These are phyloP conservation scores for Didymodactylos carnosus DNA, from an alignment of 2,888 invertebrate species.

Conservation along the genomic window DNA sequence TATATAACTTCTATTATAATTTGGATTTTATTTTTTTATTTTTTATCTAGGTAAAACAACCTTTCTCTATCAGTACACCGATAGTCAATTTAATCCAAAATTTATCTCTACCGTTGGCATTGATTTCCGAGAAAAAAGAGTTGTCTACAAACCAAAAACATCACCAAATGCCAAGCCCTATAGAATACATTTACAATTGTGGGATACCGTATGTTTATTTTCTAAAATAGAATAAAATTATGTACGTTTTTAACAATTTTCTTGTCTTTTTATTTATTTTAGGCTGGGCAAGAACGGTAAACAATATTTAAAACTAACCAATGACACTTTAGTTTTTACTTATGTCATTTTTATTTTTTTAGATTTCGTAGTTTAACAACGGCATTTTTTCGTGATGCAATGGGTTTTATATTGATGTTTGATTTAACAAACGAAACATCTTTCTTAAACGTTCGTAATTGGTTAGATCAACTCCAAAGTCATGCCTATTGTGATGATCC, in stretches of 20 bases:
- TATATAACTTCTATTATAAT: background rate
- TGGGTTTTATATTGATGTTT: slow-evolving; percentile 15
- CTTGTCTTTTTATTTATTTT: background rate
- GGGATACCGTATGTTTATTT: slow-evolving; percentile 4
- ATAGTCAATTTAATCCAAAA: slow-evolving; percentile 68
- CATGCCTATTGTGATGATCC: slow-evolving; percentile 15
- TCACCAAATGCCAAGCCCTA: slow-evolving; percentile 1
- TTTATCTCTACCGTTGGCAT: slow-evolving; percentile 93
- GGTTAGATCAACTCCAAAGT: slow-evolving; percentile 13
- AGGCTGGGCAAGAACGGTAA: slow-evolving; percentile 11
- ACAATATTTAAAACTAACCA: background rate
- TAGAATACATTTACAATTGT: slow-evolving; percentile 12
- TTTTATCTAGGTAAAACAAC: slow-evolving; percentile 69
- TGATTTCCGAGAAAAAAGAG: slow-evolving; percentile 71
- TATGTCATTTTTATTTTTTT: background rate
- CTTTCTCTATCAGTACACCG: slow-evolving; percentile 81
- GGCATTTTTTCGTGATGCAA: slow-evolving; percentile 33
- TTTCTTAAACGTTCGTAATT: slow-evolving; percentile 14
- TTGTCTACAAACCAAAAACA: slow-evolving; percentile 4
- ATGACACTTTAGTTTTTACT: background rate
- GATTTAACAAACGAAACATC: slow-evolving; percentile 15
- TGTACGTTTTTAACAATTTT: background rate
- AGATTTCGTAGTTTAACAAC: slow-evolving; percentile 18
- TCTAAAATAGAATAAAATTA: background rate
- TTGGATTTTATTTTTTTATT: too few relatives aligned